These are phyloP conservation scores for Dendrolimus punctatus DNA, from an alignment of 1,140 invertebrate species.

Conservation along the genomic window DNA sequence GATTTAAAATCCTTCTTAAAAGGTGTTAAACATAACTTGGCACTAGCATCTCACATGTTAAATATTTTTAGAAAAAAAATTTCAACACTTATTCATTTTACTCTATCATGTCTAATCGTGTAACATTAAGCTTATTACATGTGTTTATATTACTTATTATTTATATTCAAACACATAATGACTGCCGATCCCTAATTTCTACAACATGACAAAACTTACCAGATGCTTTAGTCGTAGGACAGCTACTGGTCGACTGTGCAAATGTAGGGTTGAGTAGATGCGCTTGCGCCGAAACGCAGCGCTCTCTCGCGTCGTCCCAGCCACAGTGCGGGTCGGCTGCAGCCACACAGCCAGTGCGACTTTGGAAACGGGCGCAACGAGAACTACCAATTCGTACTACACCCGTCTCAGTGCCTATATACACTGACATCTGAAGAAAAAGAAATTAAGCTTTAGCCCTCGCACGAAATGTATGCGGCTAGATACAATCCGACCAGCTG, in stretches of 20 bases:
- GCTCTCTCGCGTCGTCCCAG: constrained; percentile 85
- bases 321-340: constrained; percentile 95
- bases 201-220: constrained; percentile 17
- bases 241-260: constrained; percentile 76
- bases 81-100: too few relatives aligned
- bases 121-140: too few relatives aligned
- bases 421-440: constrained; percentile 79
- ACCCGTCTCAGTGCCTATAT: constrained; percentile 82
- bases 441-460: too few relatives aligned
- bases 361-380: constrained; percentile 83
- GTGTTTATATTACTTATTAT: too few relatives aligned
- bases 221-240: constrained; percentile 76
- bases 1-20: too few relatives aligned
- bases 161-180: too few relatives aligned
- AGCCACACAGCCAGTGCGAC: constrained; percentile 81
- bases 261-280: constrained; percentile 80
- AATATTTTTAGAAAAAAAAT: too few relatives aligned
- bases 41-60: too few relatives aligned
- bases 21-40: too few relatives aligned
- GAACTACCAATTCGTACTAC: constrained; percentile 83
- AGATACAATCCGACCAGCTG: too few relatives aligned
- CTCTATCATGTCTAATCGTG: too few relatives aligned
- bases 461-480: too few relatives aligned
- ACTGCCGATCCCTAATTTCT: not conserved
- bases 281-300: constrained; percentile 78